These are phyloP conservation scores for Heterodera schachtii DNA, from an alignment of 1,140 invertebrate genomes.

Conservation along the genomic window DNA sequence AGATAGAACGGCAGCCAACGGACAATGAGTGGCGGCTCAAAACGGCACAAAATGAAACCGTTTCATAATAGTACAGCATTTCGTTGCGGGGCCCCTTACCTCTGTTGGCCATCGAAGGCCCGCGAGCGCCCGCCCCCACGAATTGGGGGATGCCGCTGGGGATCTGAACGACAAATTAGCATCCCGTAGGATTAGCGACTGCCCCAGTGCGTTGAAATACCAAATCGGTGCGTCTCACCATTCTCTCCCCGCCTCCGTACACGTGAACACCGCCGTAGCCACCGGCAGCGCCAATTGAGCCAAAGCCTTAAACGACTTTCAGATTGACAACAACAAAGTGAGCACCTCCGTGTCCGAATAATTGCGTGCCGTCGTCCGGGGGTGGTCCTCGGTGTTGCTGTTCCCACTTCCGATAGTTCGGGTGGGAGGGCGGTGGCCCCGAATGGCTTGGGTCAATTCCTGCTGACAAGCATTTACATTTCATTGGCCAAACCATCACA, in stretches of 20 bases:
- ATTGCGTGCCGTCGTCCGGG: constrained; percentile 16
- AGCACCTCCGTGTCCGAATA: background rate
- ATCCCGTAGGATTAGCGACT: background rate
- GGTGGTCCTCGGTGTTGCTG: constrained; percentile 9
- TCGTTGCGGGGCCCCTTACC: no score
- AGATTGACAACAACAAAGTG: background rate
- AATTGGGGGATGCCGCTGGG: constrained; percentile 3
- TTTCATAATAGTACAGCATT: no score
- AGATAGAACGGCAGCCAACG: no score
- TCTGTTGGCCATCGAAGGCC: constrained; percentile 10
- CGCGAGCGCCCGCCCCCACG: constrained; percentile 9
- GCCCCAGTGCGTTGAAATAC: background rate
- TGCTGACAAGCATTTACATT: background rate
- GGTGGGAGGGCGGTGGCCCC: constrained; percentile 4
- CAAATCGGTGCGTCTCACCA: background rate
- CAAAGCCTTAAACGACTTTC: background rate
- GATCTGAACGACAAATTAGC: background rate
- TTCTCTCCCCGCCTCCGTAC: constrained; percentile 13
- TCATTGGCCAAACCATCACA: background rate
- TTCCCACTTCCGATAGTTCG: constrained; percentile 23
- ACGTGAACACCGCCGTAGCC: background rate
- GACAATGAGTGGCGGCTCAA: no score
- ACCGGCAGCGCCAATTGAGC: background rate
- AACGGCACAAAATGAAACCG: no score
- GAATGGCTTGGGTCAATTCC: constrained; percentile 11